Conservation (phyloP, 2,797 vertebrate genomes). For the Eospalax fontanierii region DNA sequence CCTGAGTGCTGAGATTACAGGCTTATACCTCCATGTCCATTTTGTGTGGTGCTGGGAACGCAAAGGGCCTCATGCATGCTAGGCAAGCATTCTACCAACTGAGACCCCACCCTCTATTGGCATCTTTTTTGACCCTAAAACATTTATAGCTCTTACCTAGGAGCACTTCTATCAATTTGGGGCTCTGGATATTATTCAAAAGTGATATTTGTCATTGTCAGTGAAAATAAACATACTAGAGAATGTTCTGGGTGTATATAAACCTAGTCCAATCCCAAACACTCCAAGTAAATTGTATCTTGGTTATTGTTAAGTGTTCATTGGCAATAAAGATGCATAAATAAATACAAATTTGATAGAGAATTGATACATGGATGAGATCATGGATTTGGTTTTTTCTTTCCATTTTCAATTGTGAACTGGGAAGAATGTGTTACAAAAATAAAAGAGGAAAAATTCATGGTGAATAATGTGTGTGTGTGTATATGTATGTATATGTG, state of each 20-base stretch:
- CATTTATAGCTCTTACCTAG: background rate
- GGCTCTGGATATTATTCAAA: background rate
- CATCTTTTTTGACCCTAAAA: background rate
- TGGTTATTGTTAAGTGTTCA: background rate
- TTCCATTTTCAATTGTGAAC: conserved; percentile 6
- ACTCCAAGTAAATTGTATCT: background rate
- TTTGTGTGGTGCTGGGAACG: no score
- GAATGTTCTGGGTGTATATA: background rate
- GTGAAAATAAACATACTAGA: conserved; percentile 2
- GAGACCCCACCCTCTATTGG: background rate
- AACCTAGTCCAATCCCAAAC: no score
- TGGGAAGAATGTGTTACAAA: conserved; percentile 1
- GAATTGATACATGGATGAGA: background rate
- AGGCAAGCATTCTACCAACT: background rate
- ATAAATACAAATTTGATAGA: background rate
- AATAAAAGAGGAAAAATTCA: conserved; percentile 27
- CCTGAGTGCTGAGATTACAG: background rate
- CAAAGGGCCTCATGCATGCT: background rate
- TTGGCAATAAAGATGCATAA: background rate
- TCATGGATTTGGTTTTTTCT: conserved; percentile 28
- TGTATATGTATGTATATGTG: background rate
- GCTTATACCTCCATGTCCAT: background rate
- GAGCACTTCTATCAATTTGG: background rate
- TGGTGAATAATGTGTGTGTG: background rate
- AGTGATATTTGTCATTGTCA: background rate